Conservation (phyloP, 2,113 vertebrate species). For the Petromus typicus region DNA sequence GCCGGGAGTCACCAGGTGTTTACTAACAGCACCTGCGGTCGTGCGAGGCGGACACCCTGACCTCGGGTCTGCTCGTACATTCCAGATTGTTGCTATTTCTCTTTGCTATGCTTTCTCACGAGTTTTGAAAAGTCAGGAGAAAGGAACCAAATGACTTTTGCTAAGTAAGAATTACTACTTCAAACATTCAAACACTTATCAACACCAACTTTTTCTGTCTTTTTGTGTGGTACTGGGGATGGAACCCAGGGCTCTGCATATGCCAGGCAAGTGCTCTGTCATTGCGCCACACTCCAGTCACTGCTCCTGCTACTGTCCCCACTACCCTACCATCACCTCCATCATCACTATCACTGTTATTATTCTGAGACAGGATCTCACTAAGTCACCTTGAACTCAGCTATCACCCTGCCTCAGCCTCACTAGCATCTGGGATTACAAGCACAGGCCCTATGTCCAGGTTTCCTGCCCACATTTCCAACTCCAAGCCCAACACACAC, state of each 20-base stretch:
- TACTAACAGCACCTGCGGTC: not conserved
- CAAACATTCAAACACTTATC: not conserved
- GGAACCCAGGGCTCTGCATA: not conserved
- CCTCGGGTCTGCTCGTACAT: not conserved
- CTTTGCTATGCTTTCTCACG: not conserved
- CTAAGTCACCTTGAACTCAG: not conserved
- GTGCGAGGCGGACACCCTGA: not conserved
- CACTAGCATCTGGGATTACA: not conserved
- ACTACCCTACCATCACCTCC: not conserved
- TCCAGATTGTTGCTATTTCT: not conserved
- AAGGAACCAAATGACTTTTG: not conserved
- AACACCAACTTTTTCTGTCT: not conserved
- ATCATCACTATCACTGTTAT: not conserved
- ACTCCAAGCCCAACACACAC: not conserved
- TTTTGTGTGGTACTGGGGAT: not conserved
- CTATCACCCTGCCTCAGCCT: not conserved
- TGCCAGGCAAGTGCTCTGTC: not conserved
- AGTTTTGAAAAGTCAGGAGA: not conserved
- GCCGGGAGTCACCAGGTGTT: not conserved
- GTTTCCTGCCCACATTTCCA: not conserved
- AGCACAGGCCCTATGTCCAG: not conserved
- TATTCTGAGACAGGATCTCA: not conserved
- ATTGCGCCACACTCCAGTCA: not conserved
- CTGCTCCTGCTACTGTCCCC: not conserved
- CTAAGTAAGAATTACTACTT: slow-evolving; percentile 8